phyloP scores from a whole-genome alignment of 2,888 invertebrate species.

The Xestia ashworthii region DNA sequence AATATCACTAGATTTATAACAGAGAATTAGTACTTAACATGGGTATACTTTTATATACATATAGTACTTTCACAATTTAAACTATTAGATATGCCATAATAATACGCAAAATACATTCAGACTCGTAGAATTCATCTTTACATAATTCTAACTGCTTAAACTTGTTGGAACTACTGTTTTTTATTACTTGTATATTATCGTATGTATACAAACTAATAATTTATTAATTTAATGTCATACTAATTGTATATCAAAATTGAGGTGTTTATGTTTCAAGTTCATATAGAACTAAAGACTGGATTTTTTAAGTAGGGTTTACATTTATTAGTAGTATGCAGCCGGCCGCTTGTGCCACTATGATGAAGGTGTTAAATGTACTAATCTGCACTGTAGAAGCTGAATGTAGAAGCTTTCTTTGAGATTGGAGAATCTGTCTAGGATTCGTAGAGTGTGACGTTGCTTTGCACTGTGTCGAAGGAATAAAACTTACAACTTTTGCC shows the following conservation, averaged over 20 bases:
- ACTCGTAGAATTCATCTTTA: conserved; percentile 34
- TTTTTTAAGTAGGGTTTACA: conserved; percentile 71
- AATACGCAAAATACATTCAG: conserved; percentile 22
- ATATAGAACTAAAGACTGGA: conserved; percentile 68
- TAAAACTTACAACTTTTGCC: not conserved
- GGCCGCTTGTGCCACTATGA: conserved; percentile 43
- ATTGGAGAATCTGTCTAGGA: not conserved
- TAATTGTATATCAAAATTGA: conserved; percentile 25
- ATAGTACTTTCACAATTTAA: conserved; percentile 43
- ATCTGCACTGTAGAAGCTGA: not conserved
- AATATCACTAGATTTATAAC: conserved; percentile 67
- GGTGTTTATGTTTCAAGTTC: conserved; percentile 54
- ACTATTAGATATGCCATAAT: conserved; percentile 47
- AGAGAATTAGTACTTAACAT: conserved; percentile 56
- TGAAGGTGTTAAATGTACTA: not conserved
- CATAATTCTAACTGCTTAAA: conserved; percentile 10
- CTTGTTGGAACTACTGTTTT: conserved; percentile 6
- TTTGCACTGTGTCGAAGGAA: not conserved
- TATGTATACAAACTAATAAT: conserved; percentile 8
- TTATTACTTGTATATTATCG: conserved; percentile 17
- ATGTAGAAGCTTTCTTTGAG: not conserved
- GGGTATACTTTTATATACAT: conserved; percentile 57
- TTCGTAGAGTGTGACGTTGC: not conserved
- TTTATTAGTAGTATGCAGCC: conserved; percentile 44
- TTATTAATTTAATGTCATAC: conserved; percentile 16